Percentiles rank a stretch among this genome's conserved stretches.
phyloP scores from a whole-genome alignment of 2,888 invertebrate genomes.

The Agrenia bidenticulata region DNA sequence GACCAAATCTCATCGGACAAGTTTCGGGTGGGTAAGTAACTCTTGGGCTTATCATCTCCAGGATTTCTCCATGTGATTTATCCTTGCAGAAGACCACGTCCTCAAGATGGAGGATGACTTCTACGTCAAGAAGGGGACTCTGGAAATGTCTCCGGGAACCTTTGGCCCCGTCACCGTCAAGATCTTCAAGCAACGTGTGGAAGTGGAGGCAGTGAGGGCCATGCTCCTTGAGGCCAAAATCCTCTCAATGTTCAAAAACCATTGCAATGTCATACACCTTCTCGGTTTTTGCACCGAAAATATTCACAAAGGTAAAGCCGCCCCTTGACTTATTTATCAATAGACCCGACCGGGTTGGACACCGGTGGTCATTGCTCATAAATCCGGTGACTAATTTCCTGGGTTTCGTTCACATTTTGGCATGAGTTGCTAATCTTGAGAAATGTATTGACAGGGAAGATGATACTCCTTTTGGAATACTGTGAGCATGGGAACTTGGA shows the following conservation, averaged over 20 bases:
- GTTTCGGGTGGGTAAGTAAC: constrained; percentile 7
- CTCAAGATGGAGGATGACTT: constrained; percentile 17
- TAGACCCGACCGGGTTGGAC: background rate
- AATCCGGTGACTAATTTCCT: background rate
- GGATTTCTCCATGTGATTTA: too few relatives aligned
- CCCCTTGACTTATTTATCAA: background rate
- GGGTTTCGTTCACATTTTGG: background rate
- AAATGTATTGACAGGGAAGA: constrained; percentile 18
- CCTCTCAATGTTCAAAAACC: constrained; percentile 14
- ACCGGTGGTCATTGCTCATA: background rate
- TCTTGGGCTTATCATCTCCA: background rate
- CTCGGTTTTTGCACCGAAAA: constrained; percentile 21
- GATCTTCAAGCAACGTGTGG: constrained; percentile 14
- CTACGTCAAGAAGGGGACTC: constrained; percentile 18
- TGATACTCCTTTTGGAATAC: constrained; percentile 20
- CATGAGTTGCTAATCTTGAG: background rate
- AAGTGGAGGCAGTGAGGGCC: background rate
- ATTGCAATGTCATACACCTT: constrained; percentile 20
- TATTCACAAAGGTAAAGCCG: constrained; percentile 32
- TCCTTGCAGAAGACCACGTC: background rate
- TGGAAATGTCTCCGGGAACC: constrained; percentile 10
- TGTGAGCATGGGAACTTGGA: constrained; percentile 21
- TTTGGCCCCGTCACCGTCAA: constrained; percentile 21
- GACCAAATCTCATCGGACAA: background rate
- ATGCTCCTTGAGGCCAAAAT: constrained; percentile 27